A percentile compares a stretch with the other conserved stretches of the same genome.
These are phyloP conservation scores for Campoplex nolae DNA, from an alignment of 2,888 invertebrate species.

Conservation along the genomic window DNA sequence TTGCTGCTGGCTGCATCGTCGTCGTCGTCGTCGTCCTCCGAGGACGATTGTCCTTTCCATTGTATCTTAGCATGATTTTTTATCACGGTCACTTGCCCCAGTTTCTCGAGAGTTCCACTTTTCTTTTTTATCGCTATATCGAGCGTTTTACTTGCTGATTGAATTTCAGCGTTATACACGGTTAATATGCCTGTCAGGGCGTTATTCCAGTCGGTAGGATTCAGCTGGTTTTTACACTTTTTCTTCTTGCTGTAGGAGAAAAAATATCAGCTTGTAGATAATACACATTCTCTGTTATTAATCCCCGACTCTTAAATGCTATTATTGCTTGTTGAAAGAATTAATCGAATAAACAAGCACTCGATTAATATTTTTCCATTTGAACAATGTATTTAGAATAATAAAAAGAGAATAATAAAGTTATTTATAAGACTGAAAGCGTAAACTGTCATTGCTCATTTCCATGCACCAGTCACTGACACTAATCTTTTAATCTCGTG, in stretches of 20 bases:
- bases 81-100: conserved; percentile 74
- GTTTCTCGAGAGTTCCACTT: conserved; percentile 68
- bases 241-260: conserved; percentile 76
- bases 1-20: conserved; percentile 60
- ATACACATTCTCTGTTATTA: background rate
- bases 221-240: conserved; percentile 78
- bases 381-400: background rate
- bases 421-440: background rate
- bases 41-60: conserved; percentile 71
- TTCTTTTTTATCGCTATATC: conserved; percentile 75
- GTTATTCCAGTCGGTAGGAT: conserved; percentile 80
- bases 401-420: too few relatives aligned
- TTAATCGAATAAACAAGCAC: background rate
- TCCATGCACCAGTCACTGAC: background rate
- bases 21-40: conserved; percentile 60
- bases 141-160: conserved; percentile 69
- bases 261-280: background rate
- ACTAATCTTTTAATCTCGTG: background rate
- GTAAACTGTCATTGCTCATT: background rate
- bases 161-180: conserved; percentile 70
- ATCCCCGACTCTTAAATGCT: background rate
- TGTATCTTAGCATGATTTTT: conserved; percentile 74
- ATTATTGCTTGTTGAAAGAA: background rate
- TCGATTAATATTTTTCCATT: background rate
- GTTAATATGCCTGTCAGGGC: conserved; percentile 75